phyloP scores from a whole-genome alignment of 2,113 vertebrate species.

The Cavia porcellus region DNA sequence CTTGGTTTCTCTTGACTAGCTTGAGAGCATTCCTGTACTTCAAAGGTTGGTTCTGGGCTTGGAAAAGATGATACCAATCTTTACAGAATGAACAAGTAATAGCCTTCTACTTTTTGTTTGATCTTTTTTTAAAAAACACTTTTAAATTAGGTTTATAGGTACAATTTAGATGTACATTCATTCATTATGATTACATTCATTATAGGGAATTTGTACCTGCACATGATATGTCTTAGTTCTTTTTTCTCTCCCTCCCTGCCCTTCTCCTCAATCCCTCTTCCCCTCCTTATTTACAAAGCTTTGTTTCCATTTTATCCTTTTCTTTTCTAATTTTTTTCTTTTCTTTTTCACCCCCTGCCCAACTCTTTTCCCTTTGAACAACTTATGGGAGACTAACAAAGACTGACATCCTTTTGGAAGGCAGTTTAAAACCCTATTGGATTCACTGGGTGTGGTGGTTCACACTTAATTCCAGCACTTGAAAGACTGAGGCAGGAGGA shows the following conservation, averaged over 20 bases:
- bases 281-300: background rate
- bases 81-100: background rate
- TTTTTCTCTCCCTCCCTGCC: background rate
- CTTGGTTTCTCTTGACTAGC: background rate
- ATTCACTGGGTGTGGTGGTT: background rate
- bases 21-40: conserved; percentile 17
- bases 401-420: background rate
- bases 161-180: background rate
- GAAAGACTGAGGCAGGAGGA: background rate
- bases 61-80: background rate
- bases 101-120: background rate
- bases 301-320: background rate
- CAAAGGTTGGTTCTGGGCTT: background rate
- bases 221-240: background rate
- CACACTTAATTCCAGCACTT: background rate
- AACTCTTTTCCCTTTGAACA: background rate
- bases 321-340: background rate
- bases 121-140: background rate
- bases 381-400: background rate
- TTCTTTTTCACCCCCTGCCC: background rate
- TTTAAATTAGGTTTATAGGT: background rate
- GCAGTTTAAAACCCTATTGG: background rate
- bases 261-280: background rate
- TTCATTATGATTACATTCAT: background rate
- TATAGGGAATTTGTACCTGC: background rate